Evolutionary conservation across 2,797 vertebrate genomes (phyloP).

Genomic region (Chaunax sp.): DNA sequence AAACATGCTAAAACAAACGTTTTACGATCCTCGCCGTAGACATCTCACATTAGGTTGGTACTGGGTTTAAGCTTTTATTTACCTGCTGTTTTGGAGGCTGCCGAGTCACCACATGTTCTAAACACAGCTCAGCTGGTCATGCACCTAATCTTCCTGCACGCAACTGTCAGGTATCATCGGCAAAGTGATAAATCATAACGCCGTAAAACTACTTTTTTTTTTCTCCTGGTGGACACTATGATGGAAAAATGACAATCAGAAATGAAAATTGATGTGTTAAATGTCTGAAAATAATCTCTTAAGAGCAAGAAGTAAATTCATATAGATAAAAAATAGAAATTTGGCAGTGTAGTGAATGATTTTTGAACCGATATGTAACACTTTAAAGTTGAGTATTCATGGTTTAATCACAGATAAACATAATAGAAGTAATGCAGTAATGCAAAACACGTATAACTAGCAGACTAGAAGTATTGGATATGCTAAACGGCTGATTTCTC

Average conservation of each 20-base stretch:
- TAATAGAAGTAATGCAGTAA: background rate
- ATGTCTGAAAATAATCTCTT: slow-evolving; percentile 3
- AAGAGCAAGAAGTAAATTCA: slow-evolving; percentile 1
- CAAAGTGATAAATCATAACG: slow-evolving; percentile 47
- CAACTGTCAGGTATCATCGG: slow-evolving; percentile 39
- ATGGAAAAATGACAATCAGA: slow-evolving; percentile 30
- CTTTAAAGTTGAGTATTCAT: too few species aligned
- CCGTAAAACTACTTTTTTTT: slow-evolving; percentile 39
- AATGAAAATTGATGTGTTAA: slow-evolving; percentile 28
- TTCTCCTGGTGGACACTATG: slow-evolving; percentile 14
- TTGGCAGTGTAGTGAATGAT: background rate
- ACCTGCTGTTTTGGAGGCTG: slow-evolving; percentile 28
- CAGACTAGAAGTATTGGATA: too few species aligned
- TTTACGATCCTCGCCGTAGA: slow-evolving; percentile 61
- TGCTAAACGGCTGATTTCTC: too few species aligned
- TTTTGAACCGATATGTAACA: too few species aligned
- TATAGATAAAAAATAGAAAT: too few species aligned
- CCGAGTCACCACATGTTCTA: slow-evolving; percentile 7
- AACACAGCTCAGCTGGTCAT: slow-evolving; percentile 24
- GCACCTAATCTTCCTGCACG: slow-evolving; percentile 41
- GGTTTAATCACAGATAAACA: too few species aligned
- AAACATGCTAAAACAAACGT: slow-evolving; percentile 75
- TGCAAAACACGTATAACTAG: too few species aligned
- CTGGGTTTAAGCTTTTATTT: slow-evolving; percentile 47
- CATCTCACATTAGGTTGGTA: slow-evolving; percentile 41